Conservation (phyloP, 2,797 vertebrate species). For the Pipistrellus kuhlii region DNA sequence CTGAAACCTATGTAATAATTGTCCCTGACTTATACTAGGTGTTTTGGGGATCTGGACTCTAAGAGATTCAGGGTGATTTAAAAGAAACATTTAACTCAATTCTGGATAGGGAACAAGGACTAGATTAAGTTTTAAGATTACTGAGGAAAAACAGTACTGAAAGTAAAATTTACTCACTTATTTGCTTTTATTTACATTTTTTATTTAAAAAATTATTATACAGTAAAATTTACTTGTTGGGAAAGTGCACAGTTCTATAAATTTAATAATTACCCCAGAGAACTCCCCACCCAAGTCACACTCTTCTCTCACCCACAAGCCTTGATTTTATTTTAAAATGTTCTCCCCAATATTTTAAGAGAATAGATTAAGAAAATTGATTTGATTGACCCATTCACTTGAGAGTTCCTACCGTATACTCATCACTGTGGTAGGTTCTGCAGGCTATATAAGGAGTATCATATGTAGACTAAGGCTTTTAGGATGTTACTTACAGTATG, state of each 20-base stretch:
- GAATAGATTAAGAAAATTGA: constrained; percentile 38
- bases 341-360: constrained; percentile 44
- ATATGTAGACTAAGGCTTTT: not conserved
- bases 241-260: not conserved
- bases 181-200: constrained; percentile 45
- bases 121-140: constrained; percentile 40
- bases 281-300: not conserved
- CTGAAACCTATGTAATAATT: not conserved
- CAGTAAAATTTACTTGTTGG: constrained; percentile 41
- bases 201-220: not conserved
- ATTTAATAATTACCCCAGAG: constrained; percentile 36
- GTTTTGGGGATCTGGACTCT: constrained; percentile 48
- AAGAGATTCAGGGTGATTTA: constrained; percentile 52
- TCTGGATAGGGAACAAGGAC: constrained; percentile 49
- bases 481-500: constrained; percentile 30
- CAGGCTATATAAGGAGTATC: not conserved
- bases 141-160: not conserved
- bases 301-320: not conserved
- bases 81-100: constrained; percentile 56
- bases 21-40: not conserved
- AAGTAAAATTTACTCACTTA: constrained; percentile 43
- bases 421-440: constrained; percentile 6
- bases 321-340: constrained; percentile 64
- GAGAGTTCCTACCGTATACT: not conserved
- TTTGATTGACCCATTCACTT: constrained; percentile 47